A percentile compares a stretch with the other conserved stretches of the same genome.
phyloP scores from a whole-genome alignment of 2,113 vertebrate genomes.

The Aplodontia rufa region DNA sequence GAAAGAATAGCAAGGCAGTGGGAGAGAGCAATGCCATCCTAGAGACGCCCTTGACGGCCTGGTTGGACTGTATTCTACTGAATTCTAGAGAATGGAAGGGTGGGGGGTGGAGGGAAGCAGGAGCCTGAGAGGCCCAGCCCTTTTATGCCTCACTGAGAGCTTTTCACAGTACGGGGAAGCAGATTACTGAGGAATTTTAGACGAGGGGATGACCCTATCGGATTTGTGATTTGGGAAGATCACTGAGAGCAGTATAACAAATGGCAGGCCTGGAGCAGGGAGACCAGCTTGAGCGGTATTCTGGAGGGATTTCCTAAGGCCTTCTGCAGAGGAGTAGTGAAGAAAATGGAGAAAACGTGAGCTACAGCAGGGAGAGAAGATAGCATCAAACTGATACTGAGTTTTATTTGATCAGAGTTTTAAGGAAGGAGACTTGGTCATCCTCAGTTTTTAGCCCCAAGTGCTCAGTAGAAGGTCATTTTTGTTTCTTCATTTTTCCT shows the following conservation, averaged over 20 bases:
- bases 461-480: background rate
- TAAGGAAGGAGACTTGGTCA: background rate
- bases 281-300: background rate
- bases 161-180: background rate
- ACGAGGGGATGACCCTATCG: background rate
- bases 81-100: background rate
- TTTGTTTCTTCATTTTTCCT: background rate
- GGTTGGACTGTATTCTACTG: background rate
- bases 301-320: background rate
- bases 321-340: background rate
- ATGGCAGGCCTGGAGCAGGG: background rate
- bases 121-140: background rate
- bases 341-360: background rate
- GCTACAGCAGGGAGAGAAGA: background rate
- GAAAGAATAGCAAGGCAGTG: background rate
- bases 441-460: background rate
- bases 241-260: background rate
- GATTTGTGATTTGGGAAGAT: background rate
- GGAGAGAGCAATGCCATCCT: background rate
- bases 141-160: background rate
- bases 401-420: background rate
- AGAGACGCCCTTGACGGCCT: background rate
- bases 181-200: background rate
- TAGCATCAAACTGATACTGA: background rate
- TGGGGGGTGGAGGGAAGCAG: no score